Evolutionary conservation across 2,888 invertebrate species (phyloP).

Genomic region (Drosophila engyochracea): DNA sequence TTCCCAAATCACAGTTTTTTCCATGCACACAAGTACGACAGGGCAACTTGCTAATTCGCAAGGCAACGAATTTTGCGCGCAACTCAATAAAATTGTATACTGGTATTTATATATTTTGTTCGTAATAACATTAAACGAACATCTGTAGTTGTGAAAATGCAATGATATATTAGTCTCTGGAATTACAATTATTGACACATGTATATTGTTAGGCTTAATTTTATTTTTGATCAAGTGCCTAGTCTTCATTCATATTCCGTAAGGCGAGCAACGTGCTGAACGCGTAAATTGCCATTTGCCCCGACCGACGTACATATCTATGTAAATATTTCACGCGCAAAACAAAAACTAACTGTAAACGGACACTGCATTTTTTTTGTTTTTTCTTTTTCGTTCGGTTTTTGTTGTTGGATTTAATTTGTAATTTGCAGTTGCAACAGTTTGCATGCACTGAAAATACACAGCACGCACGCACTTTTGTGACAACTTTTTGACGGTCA

Average conservation of each 20-base stretch:
- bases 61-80: constrained; percentile 52
- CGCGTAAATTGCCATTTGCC: constrained; percentile 31
- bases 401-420: not conserved
- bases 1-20: not conserved
- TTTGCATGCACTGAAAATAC: not conserved
- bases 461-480: constrained; percentile 1
- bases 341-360: constrained; percentile 36
- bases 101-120: constrained; percentile 51
- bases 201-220: constrained; percentile 8
- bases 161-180: constrained; percentile 30
- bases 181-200: constrained; percentile 30
- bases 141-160: constrained; percentile 24
- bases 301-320: constrained; percentile 16
- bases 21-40: not conserved
- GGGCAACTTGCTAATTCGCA: constrained; percentile 32
- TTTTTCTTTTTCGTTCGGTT: not conserved
- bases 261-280: constrained; percentile 54
- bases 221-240: constrained; percentile 31
- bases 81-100: constrained; percentile 37
- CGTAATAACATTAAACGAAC: constrained; percentile 21
- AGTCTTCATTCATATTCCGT: constrained; percentile 38
- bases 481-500: constrained; percentile 25
- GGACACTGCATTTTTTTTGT: constrained; percentile 1
- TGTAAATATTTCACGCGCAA: constrained; percentile 63
- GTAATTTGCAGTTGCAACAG: constrained; percentile 3